Base-by-base conservation (phyloP, 2,888 invertebrate species). In the Cephus runcator region DNA sequence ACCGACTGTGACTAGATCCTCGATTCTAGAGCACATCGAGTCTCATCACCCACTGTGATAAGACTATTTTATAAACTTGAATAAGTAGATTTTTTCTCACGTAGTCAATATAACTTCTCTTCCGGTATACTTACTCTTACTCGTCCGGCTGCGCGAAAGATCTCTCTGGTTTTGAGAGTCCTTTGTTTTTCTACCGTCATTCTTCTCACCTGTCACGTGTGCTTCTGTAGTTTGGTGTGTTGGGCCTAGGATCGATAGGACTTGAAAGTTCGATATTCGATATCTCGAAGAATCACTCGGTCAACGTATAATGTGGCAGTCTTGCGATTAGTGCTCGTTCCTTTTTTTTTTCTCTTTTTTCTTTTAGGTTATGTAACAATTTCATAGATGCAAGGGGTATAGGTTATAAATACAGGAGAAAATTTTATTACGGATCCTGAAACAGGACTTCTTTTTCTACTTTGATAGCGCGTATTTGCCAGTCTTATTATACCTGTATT, bases 41-140 rank as follows among this genome's bases (percentile, higher is more conserved):
- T 81, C 83, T 83, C 83, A 82, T 83, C 83, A 81, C 81, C 82
- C 81, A 82, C 83, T 82, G 81, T 82, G 83, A 83, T 83, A 83
- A 82, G 80, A 80, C 82, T 75, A 82, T 82, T 83, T 82, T 82
- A 82, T 82, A 79, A 81, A 80, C 79, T 73, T 74, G 77, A 76
- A 79, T 77, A 79, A 80, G 80, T 82, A 81, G 80, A 69, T 71
- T 79, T 79, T 82, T 75, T 56, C 56, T 56, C 56, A 56, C 56
- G 56, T 56, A 56, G 56, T 56, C 56, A 56, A 56, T 56, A 23
- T 56, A 56, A 56, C 56, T 56, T 56, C 56, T 56, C 56, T 56
- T 56, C 56, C 2, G 56, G 56, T 56, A 56, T 56, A 56, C 23
- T 35, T 35, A 35, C 23, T 23, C 40, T 23, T 56, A 56, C 9